phyloP scores from a whole-genome alignment of 2,113 vertebrate genomes.

The Syrrhaptes paradoxus region DNA sequence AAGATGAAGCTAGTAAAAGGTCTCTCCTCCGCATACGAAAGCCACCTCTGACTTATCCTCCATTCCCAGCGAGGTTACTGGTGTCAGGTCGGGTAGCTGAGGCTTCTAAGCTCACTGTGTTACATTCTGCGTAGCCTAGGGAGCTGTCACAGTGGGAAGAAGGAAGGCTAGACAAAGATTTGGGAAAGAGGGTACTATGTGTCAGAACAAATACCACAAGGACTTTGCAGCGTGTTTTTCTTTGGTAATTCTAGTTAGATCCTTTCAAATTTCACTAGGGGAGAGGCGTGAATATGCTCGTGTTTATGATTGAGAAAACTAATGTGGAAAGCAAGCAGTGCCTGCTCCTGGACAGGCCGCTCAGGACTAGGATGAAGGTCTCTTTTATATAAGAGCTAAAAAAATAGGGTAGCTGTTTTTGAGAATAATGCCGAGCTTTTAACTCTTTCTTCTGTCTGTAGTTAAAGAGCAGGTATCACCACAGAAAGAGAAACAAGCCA shows the following conservation, averaged over 20 bases:
- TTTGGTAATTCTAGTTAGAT: not conserved
- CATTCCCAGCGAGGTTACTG: accelerated
- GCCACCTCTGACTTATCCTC: accelerated
- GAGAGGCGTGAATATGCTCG: not conserved
- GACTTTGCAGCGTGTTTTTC: not conserved
- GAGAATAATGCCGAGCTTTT: not conserved
- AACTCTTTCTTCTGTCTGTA: accelerated
- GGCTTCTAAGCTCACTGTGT: accelerated
- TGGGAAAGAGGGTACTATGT: accelerated
- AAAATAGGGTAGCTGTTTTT: not conserved
- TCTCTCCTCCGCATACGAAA: accelerated
- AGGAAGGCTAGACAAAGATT: not conserved
- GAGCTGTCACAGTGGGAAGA: not conserved
- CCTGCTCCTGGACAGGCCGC: not conserved
- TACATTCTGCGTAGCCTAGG: accelerated
- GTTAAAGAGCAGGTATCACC: not conserved
- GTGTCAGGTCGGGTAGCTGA: not conserved
- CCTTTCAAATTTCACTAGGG: accelerated
- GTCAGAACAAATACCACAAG: accelerated
- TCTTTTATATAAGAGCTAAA: not conserved
- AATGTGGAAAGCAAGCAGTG: not conserved
- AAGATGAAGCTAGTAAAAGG: not conserved
- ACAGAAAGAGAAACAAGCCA: not conserved
- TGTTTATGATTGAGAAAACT: not conserved
- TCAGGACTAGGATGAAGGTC: not conserved